Evolutionary conservation across 2,113 vertebrate species (phyloP), one percentile per base, ranked within the genome.

Genomic region (Albula goreensis): DNA sequence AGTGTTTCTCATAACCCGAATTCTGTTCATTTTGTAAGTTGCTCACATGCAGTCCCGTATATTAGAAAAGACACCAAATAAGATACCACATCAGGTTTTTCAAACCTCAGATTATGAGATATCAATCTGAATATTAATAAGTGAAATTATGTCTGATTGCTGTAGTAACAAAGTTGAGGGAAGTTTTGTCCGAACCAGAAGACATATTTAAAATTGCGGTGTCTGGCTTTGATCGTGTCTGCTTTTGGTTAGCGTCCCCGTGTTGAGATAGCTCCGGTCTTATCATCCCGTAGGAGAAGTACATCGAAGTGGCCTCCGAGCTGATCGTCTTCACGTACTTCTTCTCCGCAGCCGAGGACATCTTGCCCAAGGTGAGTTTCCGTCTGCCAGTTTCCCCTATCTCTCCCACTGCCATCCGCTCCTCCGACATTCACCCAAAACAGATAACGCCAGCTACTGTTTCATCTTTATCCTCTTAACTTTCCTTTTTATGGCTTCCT

Each of bases 291-390:
- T 93, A 99, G 98, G 98, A 99, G 93, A 99, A 97, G 90, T 99
- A 97, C 91, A 96, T 96, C 85, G 98, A 99, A 83, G 97, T 97
- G 85, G 98, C 98, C 81, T 96, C 97, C 50, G 98, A 99, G 95
- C 95, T 99, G 92, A 99, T 99, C 84, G 98, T 99, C 79, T 98
- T 98, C 90, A 97, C 98, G 0, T 98, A 99, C 89, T 99, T 99
- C 95, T 99, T 98, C 96, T 98, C 97, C 56, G 97, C 97, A 74
- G 94, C 94, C 81, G 98, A 99, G 94, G 97, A 98, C 41, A 95
- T 97, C 49, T 89, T 99, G 85, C 97, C 98, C 56, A 93, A 98
- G 97, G 98, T 99, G 95, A 84, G 70, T 70, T n/a, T 53, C 8
- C 2, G 49, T 31, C n/a, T 81, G 80, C 3, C 1, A 10, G 22